These are phyloP conservation scores for Cheilosia grossa DNA, from an alignment of 2,888 invertebrate genomes.

Conservation along the genomic window DNA sequence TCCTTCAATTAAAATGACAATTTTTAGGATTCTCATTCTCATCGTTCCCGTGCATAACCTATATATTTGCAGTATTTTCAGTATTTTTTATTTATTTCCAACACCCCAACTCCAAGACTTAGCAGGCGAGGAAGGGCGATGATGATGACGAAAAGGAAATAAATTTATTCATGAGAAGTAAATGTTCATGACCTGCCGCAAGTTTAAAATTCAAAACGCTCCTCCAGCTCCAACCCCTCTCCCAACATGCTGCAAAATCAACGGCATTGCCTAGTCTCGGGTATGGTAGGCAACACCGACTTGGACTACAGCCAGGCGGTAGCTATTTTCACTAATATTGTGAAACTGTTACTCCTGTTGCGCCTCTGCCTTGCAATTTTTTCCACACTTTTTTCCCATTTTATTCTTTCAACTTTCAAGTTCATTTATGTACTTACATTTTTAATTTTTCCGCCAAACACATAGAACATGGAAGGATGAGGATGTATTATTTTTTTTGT, in stretches of 20 bases:
- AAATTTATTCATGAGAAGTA: slow-evolving; percentile 75
- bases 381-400: slow-evolving; percentile 51
- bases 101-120: slow-evolving; percentile 3
- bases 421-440: slow-evolving; percentile 75
- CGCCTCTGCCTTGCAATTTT: slow-evolving; percentile 65
- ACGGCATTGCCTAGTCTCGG: slow-evolving; percentile 39
- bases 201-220: slow-evolving; percentile 73
- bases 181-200: slow-evolving; percentile 75
- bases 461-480: slow-evolving; percentile 60
- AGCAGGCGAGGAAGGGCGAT: not conserved
- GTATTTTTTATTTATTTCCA: slow-evolving; percentile 33
- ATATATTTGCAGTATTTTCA: slow-evolving; percentile 49
- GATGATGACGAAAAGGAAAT: slow-evolving; percentile 65
- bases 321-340: slow-evolving; percentile 68
- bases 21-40: slow-evolving; percentile 60
- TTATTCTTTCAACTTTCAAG: slow-evolving; percentile 74
- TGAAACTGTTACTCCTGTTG: slow-evolving; percentile 74
- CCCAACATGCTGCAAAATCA: slow-evolving; percentile 2
- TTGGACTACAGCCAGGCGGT: slow-evolving; percentile 69
- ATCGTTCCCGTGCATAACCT: slow-evolving; percentile 54
- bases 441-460: slow-evolving; percentile 73
- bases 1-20: slow-evolving; percentile 66
- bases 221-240: slow-evolving; percentile 17
- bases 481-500: slow-evolving; percentile 33
- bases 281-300: slow-evolving; percentile 39